Evolutionary conservation across 1,140 invertebrate species (phyloP).

Genomic region (Oncopeltus fasciatus): DNA sequence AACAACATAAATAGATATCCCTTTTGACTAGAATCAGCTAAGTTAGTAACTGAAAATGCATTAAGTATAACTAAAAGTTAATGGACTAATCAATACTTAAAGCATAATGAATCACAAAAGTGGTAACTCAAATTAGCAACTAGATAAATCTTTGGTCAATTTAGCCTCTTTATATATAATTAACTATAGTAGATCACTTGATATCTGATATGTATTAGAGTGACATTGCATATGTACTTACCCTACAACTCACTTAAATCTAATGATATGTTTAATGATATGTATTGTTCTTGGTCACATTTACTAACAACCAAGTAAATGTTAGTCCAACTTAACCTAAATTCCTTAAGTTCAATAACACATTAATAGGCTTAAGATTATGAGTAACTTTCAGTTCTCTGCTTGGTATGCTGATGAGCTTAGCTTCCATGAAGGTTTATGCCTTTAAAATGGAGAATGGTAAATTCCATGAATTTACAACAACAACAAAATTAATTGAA

Average conservation of each 20-base stretch:
- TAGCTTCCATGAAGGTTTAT: too few species aligned
- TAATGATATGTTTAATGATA: constrained; percentile 16
- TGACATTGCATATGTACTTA: neutral
- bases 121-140: neutral
- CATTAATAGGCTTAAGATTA: neutral
- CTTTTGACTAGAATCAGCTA: too few species aligned
- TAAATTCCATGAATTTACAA: too few species aligned
- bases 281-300: constrained; percentile 19
- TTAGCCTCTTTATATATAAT: neutral
- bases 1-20: too few species aligned
- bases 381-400: constrained; percentile 5
- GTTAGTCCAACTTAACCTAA: constrained; percentile 1
- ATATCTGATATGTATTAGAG: constrained; percentile 4
- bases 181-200: constrained; percentile 2
- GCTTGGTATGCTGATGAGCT: constrained; percentile 1
- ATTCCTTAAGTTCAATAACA: neutral
- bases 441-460: too few species aligned
- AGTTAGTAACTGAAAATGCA: too few species aligned
- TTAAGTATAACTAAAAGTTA: neutral
- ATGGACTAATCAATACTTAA: neutral
- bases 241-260: constrained; percentile 23
- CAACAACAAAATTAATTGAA: too few species aligned
- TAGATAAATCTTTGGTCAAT: constrained; percentile 1
- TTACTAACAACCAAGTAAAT: constrained; percentile 9
- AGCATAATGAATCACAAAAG: neutral